These are phyloP conservation scores for Pygoscelis antarcticus DNA, from an alignment of 2,113 vertebrate species.

Conservation along the genomic window DNA sequence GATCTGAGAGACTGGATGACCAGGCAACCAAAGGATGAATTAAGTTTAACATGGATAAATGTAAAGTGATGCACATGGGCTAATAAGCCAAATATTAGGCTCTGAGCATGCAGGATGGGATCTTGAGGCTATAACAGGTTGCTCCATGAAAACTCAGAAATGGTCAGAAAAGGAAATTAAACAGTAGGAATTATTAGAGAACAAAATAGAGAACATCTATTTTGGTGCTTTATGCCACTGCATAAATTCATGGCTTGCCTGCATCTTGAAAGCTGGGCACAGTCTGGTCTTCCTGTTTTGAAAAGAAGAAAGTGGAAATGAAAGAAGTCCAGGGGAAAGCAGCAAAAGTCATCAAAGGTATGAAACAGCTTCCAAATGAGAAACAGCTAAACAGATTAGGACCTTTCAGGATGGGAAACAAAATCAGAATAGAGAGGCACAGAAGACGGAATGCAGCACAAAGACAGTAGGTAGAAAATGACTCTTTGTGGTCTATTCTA, in stretches of 20 bases:
- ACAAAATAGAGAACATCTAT: neutral
- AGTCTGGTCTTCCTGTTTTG: neutral
- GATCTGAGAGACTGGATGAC: neutral
- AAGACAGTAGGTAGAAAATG: neutral
- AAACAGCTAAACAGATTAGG: neutral
- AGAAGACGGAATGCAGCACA: neutral
- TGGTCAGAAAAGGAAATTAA: neutral
- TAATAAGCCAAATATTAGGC: neutral
- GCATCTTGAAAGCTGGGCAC: neutral
- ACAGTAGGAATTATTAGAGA: neutral
- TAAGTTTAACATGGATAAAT: neutral
- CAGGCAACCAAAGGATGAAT: neutral
- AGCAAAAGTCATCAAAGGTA: neutral
- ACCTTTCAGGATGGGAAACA: neutral
- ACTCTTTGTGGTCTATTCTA: neutral
- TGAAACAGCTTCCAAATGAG: neutral
- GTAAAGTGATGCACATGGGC: neutral
- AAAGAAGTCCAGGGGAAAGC: neutral
- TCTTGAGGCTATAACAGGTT: neutral
- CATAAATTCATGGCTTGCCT: neutral
- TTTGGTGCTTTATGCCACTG: neutral
- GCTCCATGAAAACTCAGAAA: neutral
- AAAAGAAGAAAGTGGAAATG: neutral
- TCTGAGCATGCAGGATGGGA: neutral
- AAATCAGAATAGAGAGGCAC: neutral